A percentile compares a stretch with the other conserved stretches of the same genome.
Conservation (phyloP, 2,113 vertebrate species). For the Sialia sialis region DNA sequence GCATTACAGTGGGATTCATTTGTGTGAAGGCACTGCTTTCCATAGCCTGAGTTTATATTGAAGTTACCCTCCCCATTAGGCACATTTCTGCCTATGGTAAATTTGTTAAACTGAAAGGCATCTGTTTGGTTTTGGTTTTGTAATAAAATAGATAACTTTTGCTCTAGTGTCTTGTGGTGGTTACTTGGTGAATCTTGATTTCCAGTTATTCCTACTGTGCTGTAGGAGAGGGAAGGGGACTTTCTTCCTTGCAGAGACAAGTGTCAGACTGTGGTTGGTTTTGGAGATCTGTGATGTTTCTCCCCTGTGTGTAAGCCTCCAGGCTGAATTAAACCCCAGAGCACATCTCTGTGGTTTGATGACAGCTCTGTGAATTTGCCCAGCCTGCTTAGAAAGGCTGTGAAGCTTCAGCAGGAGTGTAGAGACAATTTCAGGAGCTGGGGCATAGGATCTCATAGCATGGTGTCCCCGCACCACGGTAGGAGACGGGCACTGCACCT, state of each 20-base stretch:
- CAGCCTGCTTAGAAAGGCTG: neutral
- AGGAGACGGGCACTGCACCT: neutral
- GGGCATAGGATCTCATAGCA: fast-evolving
- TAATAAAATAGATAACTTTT: constrained; percentile 62
- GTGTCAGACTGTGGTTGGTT: neutral
- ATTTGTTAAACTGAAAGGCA: constrained; percentile 19
- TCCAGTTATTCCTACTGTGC: neutral
- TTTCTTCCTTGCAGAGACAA: neutral
- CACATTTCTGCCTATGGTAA: neutral
- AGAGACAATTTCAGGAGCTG: neutral
- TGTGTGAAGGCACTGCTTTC: neutral
- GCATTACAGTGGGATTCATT: neutral
- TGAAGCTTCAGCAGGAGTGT: neutral
- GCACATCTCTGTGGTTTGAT: neutral
- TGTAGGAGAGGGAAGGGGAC: neutral
- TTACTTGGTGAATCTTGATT: neutral
- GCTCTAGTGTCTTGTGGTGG: neutral
- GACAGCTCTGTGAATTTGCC: neutral
- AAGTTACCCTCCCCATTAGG: neutral
- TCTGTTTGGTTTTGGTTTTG: constrained; percentile 41
- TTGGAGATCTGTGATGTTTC: neutral
- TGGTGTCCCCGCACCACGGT: neutral
- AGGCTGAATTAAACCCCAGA: neutral
- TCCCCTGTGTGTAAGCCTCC: neutral
- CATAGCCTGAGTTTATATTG: neutral